These are phyloP conservation scores for Scolanthus callimorphus DNA, from an alignment of 92 coral and sea anemone species.

Conservation along the genomic window DNA sequence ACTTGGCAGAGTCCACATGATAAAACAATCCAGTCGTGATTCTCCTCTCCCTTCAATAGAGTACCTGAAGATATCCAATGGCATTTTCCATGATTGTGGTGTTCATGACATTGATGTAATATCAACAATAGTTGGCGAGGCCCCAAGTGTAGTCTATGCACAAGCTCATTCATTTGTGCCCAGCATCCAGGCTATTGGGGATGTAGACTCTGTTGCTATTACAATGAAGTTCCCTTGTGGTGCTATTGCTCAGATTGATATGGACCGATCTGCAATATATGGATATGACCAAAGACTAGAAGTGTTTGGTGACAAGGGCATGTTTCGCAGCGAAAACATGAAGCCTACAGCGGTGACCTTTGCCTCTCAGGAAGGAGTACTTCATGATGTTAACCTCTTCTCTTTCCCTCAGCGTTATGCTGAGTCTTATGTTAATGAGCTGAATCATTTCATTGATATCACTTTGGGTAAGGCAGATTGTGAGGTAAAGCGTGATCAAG, in stretches of 20 bases:
- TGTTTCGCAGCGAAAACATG: conserved; percentile 70
- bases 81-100: conserved; percentile 88
- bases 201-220: conserved; percentile 82
- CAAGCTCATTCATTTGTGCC: conserved; percentile 77
- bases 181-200: conserved; percentile 50
- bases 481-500: conserved; percentile 47
- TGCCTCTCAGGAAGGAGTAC: conserved; percentile 29
- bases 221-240: conserved; percentile 92
- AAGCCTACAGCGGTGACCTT: conserved; percentile 47
- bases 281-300: conserved; percentile 93
- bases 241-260: conserved; percentile 64
- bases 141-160: conserved; percentile 71
- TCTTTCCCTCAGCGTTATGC: conserved; percentile 67
- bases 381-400: conserved; percentile 18
- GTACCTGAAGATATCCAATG: conserved; percentile 65
- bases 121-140: conserved; percentile 69
- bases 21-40: conserved; percentile 83
- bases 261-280: conserved; percentile 70
- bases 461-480: conserved; percentile 50
- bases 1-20: conserved; percentile 70
- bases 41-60: conserved; percentile 58
- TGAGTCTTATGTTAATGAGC: conserved; percentile 30
- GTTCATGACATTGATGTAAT: conserved; percentile 82
- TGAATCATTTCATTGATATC: conserved; percentile 66
- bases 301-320: conserved; percentile 83